Evolutionary conservation across 2,113 vertebrate species (phyloP).

Genomic region (Excalfactoria chinensis): DNA sequence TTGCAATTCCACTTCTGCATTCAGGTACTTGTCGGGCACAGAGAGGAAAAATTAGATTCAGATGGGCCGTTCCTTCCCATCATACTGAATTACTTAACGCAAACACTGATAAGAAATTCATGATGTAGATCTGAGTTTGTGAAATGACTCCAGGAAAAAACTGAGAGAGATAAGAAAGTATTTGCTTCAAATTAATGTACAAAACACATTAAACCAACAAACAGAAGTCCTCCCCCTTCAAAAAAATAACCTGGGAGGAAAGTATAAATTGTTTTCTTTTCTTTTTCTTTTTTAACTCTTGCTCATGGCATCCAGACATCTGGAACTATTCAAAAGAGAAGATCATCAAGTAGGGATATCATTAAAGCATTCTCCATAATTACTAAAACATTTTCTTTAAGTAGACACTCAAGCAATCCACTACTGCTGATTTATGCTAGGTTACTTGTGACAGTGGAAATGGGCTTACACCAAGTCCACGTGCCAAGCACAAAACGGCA

Average conservation of each 20-base stretch:
- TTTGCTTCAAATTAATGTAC: conserved; percentile 52
- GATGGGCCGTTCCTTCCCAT: conserved; percentile 22
- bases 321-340: conserved; percentile 72
- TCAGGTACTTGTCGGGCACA: not conserved
- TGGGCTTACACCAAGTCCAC: not conserved
- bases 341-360: conserved; percentile 67
- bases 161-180: not conserved
- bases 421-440: conserved; percentile 8
- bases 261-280: conserved; percentile 41
- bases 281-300: conserved; percentile 31
- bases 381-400: conserved; percentile 72
- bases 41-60: conserved; percentile 17
- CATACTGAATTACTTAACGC: conserved; percentile 65
- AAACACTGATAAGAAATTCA: conserved; percentile 58
- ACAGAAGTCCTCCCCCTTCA: not conserved
- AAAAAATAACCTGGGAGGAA: conserved; percentile 46
- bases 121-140: conserved; percentile 51
- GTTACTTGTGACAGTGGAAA: conserved; percentile 47
- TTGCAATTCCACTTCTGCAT: not conserved
- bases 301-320: conserved; percentile 56
- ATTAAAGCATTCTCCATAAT: conserved; percentile 62
- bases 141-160: conserved; percentile 59
- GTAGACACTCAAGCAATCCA: conserved; percentile 53
- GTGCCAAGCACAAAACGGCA: not conserved
- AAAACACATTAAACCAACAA: conserved; percentile 19